Conservation (phyloP, 2,113 vertebrate species). For the Tachysurus vachellii region DNA sequence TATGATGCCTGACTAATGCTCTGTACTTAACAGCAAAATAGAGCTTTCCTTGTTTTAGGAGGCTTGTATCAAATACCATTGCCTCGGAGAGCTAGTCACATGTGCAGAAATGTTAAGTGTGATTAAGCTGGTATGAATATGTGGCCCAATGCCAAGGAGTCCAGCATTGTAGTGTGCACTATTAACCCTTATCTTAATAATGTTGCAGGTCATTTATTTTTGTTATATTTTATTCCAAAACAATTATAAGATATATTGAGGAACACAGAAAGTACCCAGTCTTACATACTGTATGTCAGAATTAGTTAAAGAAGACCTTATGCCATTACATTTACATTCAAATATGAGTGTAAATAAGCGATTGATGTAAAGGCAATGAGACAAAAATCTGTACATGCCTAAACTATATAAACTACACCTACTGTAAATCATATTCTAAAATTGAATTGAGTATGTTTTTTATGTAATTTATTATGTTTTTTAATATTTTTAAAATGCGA, state of each 20-base stretch:
- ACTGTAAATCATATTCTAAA: background rate
- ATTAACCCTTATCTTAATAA: conserved; percentile 48
- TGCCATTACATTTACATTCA: background rate
- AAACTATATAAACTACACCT: background rate
- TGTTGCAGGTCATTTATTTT: background rate
- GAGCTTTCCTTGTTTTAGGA: conserved; percentile 54
- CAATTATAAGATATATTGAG: background rate
- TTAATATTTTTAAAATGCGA: background rate
- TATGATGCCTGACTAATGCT: conserved; percentile 41
- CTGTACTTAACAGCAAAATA: conserved; percentile 36
- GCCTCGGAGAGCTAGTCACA: conserved; percentile 60
- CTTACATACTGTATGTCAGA: background rate
- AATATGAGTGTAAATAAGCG: background rate
- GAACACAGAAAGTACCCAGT: background rate
- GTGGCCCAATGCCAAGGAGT: conserved; percentile 46
- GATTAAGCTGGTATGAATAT: conserved; percentile 61
- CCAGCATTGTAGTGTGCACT: conserved; percentile 48
- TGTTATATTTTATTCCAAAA: background rate
- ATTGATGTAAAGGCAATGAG: background rate
- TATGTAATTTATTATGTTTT: background rate
- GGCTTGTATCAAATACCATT: conserved; percentile 58
- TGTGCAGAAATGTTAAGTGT: conserved; percentile 60
- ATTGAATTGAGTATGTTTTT: background rate
- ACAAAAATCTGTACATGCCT: background rate
- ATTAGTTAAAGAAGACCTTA: background rate